phyloP scores from a whole-genome alignment of 1,140 invertebrate genomes.

The Alviniconcha marisindica region DNA sequence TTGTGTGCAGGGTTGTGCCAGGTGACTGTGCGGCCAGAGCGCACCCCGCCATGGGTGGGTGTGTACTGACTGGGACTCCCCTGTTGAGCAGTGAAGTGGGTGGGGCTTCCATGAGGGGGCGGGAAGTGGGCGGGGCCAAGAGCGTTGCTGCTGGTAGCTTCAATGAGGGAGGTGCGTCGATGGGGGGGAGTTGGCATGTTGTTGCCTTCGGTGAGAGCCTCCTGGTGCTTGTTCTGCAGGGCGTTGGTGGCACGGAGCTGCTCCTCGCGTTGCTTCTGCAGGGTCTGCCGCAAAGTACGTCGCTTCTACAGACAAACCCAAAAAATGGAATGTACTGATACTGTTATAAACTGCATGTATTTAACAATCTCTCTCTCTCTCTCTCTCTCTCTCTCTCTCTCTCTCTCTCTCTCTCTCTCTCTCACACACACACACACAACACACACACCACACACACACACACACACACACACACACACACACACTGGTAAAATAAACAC shows the following conservation, averaged over 20 bases:
- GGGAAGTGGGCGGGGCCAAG: conserved; percentile 34
- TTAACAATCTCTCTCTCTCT: too few species aligned
- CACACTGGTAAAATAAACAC: too few species aligned
- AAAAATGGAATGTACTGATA: too few species aligned
- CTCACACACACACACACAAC: too few species aligned
- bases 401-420: too few species aligned
- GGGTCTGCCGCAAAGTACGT: conserved; percentile 66
- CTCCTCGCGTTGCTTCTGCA: conserved; percentile 68
- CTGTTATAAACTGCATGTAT: too few species aligned
- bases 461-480: too few species aligned
- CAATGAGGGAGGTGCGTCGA: conserved; percentile 54
- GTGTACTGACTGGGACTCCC: conserved; percentile 21
- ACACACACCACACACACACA: too few species aligned
- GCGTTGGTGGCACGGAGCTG: conserved; percentile 48
- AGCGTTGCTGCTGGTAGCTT: conserved; percentile 55
- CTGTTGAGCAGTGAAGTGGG: conserved; percentile 22
- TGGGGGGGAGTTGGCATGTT: conserved; percentile 44
- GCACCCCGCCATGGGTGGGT: conserved; percentile 20
- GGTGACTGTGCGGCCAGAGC: conserved; percentile 51
- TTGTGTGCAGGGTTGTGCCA: conserved; percentile 54
- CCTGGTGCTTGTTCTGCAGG: conserved; percentile 42
- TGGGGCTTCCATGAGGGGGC: conserved; percentile 35
- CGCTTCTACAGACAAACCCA: conserved; percentile 68
- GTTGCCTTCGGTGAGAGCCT: conserved; percentile 42
- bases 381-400: too few species aligned